Evolutionary conservation across 2,113 vertebrate genomes (phyloP), one percentile per base, ranked within the genome.

Genomic region (Sinocyclocheilus grahami): DNA sequence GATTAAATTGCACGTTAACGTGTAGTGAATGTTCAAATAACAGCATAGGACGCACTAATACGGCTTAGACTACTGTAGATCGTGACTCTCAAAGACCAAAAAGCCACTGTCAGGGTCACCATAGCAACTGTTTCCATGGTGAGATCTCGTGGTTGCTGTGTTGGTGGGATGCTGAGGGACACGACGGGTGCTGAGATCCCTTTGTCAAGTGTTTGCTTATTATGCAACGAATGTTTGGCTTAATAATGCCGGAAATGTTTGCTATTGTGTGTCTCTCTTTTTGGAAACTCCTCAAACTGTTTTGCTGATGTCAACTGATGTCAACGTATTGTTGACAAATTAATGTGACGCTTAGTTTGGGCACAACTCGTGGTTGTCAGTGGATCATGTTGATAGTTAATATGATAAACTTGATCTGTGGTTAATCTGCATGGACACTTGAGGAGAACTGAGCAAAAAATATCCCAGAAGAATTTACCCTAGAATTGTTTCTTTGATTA

Each of bases 161-260:
- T 37, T 37, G 22, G 58, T 80, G 78, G 14, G 78, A 27, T 79
- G 78, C 55, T 42, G 5, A 79, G 33, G 78, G 33, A 72, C 33
- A 39, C 1, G 22, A 24, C 5, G 10, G 74, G 22, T 6, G 12
- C 42, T 76, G 20, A 42, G 20, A 74, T 42, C 39, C 22, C 11
- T 3, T 30, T 55, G 48, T 37, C n/a, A 58, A 39, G 6, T 62
- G 20, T 42, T 80, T 80, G 20, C 2, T 3, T n/a, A 46, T 42
- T 42, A 14, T 75, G 0, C 39, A 12, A 72, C 4, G 5, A 46
- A 2, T 48, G 5, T 79, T 39, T n/a, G 20, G 39, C 37, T 65
- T 81, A 2, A 79, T 39, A 37, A 80, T 13, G 20, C 42, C 42
- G 42, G 42, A 42, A 42, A 7, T 9, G 12, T 80, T 62, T 60